Conservation (phyloP, 2,797 vertebrate genomes). For the Halcyon badia region DNA sequence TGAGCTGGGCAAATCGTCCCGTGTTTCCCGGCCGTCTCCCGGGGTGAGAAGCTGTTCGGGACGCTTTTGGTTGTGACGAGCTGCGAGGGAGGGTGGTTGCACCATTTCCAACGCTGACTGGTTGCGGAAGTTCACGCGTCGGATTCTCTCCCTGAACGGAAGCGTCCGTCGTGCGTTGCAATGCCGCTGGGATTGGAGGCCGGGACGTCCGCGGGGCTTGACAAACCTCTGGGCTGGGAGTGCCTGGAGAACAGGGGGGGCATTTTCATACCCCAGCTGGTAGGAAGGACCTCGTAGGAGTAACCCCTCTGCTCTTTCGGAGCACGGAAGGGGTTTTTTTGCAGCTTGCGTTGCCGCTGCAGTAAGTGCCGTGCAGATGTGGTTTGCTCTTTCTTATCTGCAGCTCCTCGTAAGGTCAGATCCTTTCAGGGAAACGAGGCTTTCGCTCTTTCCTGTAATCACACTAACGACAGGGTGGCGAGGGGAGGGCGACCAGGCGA, state of each 20-base stretch:
- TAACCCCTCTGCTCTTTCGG: neutral
- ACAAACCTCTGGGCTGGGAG: neutral
- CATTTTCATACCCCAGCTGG: fast-evolving
- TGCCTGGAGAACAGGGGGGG: neutral
- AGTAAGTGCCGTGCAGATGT: neutral
- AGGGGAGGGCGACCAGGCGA: neutral
- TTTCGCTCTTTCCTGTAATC: fast-evolving
- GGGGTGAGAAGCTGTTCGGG: neutral
- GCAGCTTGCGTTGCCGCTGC: neutral
- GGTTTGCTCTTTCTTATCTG: neutral
- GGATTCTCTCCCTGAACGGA: neutral
- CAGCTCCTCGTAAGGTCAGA: fast-evolving
- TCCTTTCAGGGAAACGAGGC: neutral
- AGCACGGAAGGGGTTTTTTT: neutral
- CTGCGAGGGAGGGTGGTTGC: neutral
- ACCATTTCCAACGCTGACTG: fast-evolving
- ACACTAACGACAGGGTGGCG: fast-evolving
- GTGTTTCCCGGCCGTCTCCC: fast-evolving
- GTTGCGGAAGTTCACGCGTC: neutral
- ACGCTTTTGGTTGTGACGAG: fast-evolving
- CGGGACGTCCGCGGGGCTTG: neutral
- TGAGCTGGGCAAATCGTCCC: constrained; percentile 38
- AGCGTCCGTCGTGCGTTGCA: fast-evolving
- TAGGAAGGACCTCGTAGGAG: neutral
- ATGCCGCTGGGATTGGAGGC: neutral